Percentiles rank a stretch among this genome's conserved stretches.
phyloP scores from a whole-genome alignment of 2,888 invertebrate genomes.

The Sussaba pulchella region DNA sequence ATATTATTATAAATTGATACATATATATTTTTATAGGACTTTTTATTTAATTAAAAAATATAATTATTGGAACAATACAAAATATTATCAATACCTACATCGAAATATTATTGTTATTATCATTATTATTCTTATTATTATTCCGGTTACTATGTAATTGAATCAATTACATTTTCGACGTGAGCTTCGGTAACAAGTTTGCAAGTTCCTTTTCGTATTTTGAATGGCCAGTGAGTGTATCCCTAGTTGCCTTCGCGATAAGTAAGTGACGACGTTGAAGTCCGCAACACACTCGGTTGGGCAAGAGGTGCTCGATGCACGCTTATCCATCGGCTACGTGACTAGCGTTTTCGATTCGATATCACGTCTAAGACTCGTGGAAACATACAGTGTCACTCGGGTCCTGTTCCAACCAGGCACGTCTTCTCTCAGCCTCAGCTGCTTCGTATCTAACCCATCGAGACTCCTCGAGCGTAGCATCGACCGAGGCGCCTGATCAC shows the following conservation, averaged over 20 bases:
- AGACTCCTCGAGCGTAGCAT: slow-evolving; percentile 32
- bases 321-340: slow-evolving; percentile 68
- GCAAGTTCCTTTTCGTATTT: not conserved
- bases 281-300: slow-evolving; percentile 30
- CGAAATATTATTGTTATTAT: too few species aligned
- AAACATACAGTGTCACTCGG: slow-evolving; percentile 41
- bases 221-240: slow-evolving; percentile 3
- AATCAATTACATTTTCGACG: not conserved
- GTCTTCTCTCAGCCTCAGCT: slow-evolving; percentile 59
- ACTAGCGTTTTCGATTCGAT: slow-evolving; percentile 61
- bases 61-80: too few species aligned
- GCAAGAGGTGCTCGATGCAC: slow-evolving; percentile 65
- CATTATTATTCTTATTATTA: too few species aligned
- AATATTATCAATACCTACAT: too few species aligned
- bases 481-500: slow-evolving; percentile 68
- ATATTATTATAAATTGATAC: too few species aligned
- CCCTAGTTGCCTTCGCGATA: slow-evolving; percentile 33
- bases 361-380: slow-evolving; percentile 43
- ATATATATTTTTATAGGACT: too few species aligned
- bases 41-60: too few species aligned
- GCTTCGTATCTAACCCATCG: slow-evolving; percentile 39
- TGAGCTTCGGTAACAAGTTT: not conserved
- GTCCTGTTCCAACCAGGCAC: slow-evolving; percentile 69
- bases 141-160: too few species aligned
- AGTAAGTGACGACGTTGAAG: slow-evolving; percentile 51